Base-by-base conservation (phyloP, 2,888 invertebrate species). In the Stegana nigrithorax region DNA sequence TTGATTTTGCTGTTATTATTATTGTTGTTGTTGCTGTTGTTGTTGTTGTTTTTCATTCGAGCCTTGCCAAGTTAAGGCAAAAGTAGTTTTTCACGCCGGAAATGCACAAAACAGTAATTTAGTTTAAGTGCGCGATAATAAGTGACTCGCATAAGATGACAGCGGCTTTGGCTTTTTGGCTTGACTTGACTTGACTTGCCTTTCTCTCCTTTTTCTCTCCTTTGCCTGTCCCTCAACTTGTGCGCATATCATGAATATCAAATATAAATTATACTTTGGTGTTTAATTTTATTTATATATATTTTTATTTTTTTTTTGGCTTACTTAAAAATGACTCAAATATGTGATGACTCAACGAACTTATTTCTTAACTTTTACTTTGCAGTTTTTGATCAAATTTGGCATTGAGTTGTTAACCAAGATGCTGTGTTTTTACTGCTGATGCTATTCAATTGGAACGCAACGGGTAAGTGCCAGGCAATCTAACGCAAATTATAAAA, bases 51-150 rank as follows among this genome's bases (percentile, higher is more conserved):
- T 44, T 17, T 51, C 17, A 42, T 14, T 51, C 23, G 42, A 32
- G 27, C n/a, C 10, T 39, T 25, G 53, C 50, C 39, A 39, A 51
- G 51, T 39, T 56, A 36, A 21, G 56, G 45, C 56, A 55, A 27
- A 65, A 59, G 62, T 59, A 55, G 60, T 57, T 65, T 59, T 65
- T 59, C 58, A 44, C 42, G 55, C 60, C 55, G 53, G 50, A 65
- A 60, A 58, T 60, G 60, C 60, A 63, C 63, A 60, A 50, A 60
- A 56, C 44, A 51, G 55, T 60, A 63, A 65, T 65, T 65, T 58
- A 60, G 65, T 63, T 60, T 58, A 63, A 65, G 65, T 60, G 58
- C 55, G 63, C 63, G 60, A 65, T 63, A 60, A 64, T 61, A 65
- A 65, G 59, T 59, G 59, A 45, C 55, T 29, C 27, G 62, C 42